These are phyloP conservation scores for Semnopithecus entellus DNA, from an alignment of 2,113 vertebrate species.

Conservation along the genomic window DNA sequence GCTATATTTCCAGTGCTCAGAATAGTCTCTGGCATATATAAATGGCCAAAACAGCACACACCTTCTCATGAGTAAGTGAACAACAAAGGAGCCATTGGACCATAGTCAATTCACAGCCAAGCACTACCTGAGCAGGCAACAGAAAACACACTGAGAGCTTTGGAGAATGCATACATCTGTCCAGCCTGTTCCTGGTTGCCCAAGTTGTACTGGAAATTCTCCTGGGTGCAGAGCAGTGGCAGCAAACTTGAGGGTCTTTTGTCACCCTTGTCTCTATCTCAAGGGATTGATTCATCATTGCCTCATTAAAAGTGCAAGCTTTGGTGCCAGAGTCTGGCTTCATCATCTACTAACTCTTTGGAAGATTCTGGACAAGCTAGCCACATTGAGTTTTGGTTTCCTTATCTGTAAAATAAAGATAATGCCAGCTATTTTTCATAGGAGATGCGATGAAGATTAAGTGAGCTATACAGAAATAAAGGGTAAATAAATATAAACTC, in stretches of 20 bases:
- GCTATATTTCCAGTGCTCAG: neutral
- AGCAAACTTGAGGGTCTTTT: neutral
- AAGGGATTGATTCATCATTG: neutral
- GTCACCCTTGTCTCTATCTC: neutral
- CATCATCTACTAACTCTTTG: neutral
- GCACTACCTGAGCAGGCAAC: neutral
- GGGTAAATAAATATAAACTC: neutral
- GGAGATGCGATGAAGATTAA: neutral
- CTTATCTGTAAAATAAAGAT: conserved; percentile 12
- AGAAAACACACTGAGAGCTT: neutral
- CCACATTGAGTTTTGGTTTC: neutral
- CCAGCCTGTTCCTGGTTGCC: neutral
- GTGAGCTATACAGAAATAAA: neutral
- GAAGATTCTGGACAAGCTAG: neutral
- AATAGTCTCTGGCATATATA: neutral
- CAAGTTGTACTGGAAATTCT: neutral
- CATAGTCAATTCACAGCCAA: neutral
- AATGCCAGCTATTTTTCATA: neutral
- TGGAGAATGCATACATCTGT: neutral
- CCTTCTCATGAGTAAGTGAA: neutral
- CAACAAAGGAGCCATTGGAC: neutral
- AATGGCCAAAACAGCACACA: neutral
- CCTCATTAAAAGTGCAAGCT: neutral
- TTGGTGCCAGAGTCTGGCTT: neutral
- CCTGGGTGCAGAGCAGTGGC: neutral